These are phyloP conservation scores for Phenganax stokvisi DNA, from an alignment of 92 coral and sea anemone species.

Conservation along the genomic window DNA sequence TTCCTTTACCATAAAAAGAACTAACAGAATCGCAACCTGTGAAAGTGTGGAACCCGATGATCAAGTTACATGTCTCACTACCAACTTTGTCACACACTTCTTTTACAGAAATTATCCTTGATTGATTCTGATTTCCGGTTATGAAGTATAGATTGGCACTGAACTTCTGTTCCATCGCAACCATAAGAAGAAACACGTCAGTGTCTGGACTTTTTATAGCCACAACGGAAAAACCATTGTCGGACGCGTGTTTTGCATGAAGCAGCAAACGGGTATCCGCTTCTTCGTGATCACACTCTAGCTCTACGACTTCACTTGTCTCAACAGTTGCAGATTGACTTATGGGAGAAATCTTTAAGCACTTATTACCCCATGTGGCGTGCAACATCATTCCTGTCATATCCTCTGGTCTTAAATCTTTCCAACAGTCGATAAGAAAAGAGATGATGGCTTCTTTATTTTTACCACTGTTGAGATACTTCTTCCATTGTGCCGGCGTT, in stretches of 20 bases:
- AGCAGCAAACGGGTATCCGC: slow-evolving; percentile 16
- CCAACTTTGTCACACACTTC: slow-evolving; percentile 1
- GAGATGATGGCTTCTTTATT: slow-evolving; percentile 15
- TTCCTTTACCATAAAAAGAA: slow-evolving; percentile 17
- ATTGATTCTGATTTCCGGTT: slow-evolving; percentile 1
- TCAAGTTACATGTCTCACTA: not conserved
- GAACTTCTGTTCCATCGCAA: not conserved
- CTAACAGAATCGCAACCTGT: slow-evolving; percentile 28
- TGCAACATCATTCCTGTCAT: slow-evolving; percentile 2
- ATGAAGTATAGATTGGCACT: not conserved
- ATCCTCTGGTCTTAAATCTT: slow-evolving; percentile 1
- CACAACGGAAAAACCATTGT: not conserved
- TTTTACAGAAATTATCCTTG: not conserved
- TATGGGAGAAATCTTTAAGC: not conserved
- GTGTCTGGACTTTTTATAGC: slow-evolving; percentile 30
- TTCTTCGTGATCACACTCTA: slow-evolving; percentile 16
- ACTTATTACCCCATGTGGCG: not conserved
- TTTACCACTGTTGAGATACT: slow-evolving; percentile 8
- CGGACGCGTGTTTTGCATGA: slow-evolving; percentile 10
- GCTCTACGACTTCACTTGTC: not conserved
- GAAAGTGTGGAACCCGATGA: slow-evolving; percentile 10
- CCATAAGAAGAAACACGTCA: slow-evolving; percentile 19
- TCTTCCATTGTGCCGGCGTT: not conserved
- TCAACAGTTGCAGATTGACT: not conserved
- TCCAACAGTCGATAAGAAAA: slow-evolving; percentile 18